Base-by-base conservation (phyloP, 2,113 vertebrate genomes). In the Gallinago undulata region DNA sequence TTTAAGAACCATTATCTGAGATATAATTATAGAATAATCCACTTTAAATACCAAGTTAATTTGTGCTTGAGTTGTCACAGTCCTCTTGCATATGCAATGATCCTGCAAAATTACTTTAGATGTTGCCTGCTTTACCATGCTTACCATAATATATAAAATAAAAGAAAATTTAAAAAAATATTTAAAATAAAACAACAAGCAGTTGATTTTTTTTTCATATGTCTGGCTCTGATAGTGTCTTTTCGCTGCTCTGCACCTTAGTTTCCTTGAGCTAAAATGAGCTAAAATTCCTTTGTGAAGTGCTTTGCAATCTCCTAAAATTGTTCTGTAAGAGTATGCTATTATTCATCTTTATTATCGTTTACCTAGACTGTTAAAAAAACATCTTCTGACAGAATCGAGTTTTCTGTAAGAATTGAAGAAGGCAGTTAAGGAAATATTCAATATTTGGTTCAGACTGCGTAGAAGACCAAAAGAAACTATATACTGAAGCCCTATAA, bases 311-410 rank as follows among this genome's bases (percentile, higher is more conserved):
- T 57, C 12, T 81, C 7, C 5, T 66, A 30, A 28, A 84, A 35
- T 41, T 84, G 4, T 57, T 84, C 19, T 43, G 10, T 45, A 59
- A 69, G 12, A 19, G 10, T 59, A 10, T 66, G 22, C 11, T 59
- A 22, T 33, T 73, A 33, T 35, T 12, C 0, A 0, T 12, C 4
- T 37, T 60, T 68, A n/a, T 47, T 67, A 16, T 22, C 51, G 15
- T 84, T 95, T 57, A 56, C 9, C 7, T 84, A 35, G 78, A 51
- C 28, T 19, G 31, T 51, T 82, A 78, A 91, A 87, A 94, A 84
- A 72, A 75, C 5, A 7, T 59, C 11, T 66, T 3, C n/a, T 59
- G 16, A 55, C 7, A 90, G 35, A 76, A 68, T 31, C 10, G 53
- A 69, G 4, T 50, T 28, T 93, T 62, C 33, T 66, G 5, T 75